phyloP scores from a whole-genome alignment of 2,888 invertebrate genomes.

The Tethea ocularis region DNA sequence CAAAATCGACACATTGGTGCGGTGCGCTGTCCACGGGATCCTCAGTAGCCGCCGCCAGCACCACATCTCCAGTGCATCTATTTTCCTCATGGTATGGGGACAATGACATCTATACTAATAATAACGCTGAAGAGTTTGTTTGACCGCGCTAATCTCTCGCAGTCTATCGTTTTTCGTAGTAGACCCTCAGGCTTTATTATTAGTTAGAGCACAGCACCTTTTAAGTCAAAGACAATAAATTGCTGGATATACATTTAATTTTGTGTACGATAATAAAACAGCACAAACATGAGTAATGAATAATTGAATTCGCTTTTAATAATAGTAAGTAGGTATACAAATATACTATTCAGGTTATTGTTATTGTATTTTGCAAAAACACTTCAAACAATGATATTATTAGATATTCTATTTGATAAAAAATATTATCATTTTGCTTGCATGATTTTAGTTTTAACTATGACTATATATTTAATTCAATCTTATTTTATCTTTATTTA shows the following conservation, averaged over 20 bases:
- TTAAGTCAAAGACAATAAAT: slow-evolving; percentile 15
- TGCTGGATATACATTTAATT: slow-evolving; percentile 50
- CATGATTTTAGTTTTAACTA: slow-evolving; percentile 1
- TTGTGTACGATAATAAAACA: slow-evolving; percentile 50
- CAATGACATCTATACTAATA: too few species aligned
- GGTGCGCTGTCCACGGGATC: too few species aligned
- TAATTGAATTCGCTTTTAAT: slow-evolving; percentile 47
- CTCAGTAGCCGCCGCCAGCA: too few species aligned
- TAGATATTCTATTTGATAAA: not conserved
- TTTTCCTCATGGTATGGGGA: too few species aligned
- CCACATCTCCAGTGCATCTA: too few species aligned
- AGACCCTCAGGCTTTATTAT: too few species aligned
- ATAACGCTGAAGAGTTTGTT: too few species aligned
- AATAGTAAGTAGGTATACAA: slow-evolving; percentile 24
- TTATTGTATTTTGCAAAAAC: not conserved
- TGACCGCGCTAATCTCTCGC: too few species aligned
- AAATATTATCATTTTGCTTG: not conserved
- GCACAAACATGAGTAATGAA: slow-evolving; percentile 51
- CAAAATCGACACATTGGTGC: too few species aligned
- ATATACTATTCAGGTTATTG: slow-evolving; percentile 11
- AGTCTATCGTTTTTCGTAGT: too few species aligned
- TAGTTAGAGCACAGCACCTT: not conserved
- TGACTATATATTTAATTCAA: not conserved
- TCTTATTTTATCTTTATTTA: not conserved
- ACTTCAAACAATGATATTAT: not conserved